Percentiles rank a stretch among this genome's conserved stretches.
Evolutionary conservation across 2,113 vertebrate genomes (phyloP).

Genomic region (Myotis yumanensis): DNA sequence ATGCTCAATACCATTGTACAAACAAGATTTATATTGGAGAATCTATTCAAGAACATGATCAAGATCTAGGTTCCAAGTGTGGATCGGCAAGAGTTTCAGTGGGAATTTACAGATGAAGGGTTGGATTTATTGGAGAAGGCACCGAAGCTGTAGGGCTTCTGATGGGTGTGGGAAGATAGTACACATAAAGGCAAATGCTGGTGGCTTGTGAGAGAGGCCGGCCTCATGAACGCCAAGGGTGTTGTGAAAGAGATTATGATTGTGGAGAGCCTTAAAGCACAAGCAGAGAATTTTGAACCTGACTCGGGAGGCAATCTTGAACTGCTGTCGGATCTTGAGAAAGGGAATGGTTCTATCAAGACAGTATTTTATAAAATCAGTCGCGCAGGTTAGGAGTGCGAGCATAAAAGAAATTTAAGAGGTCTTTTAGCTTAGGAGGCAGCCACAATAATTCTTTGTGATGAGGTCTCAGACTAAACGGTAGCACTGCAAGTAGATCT

Average conservation of each 20-base stretch:
- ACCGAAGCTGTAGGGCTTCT: not conserved
- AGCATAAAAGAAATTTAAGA: conserved; percentile 57
- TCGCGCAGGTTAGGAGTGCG: conserved; percentile 49
- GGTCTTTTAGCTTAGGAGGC: conserved; percentile 47
- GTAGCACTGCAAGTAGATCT: not conserved
- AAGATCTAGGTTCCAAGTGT: not conserved
- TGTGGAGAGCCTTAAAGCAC: conserved; percentile 40
- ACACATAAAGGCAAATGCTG: conserved; percentile 21
- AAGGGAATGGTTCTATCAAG: conserved; percentile 26
- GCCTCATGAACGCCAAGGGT: conserved; percentile 42
- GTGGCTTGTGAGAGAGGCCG: conserved; percentile 17
- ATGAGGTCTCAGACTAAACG: conserved; percentile 11
- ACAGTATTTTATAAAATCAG: conserved; percentile 60
- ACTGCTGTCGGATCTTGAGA: conserved; percentile 49
- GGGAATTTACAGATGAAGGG: not conserved
- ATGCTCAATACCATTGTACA: not conserved
- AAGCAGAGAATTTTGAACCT: conserved; percentile 36
- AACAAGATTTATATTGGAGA: not conserved
- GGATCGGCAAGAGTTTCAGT: not conserved
- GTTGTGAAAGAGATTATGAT: conserved; percentile 35
- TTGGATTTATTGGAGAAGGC: not conserved
- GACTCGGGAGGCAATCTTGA: conserved; percentile 49
- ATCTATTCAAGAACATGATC: not conserved
- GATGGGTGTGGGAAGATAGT: not conserved
- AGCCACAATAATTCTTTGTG: conserved; percentile 41